Conservation (phyloP, 1,140 invertebrate species). For the Drosophila novamexicana region DNA sequence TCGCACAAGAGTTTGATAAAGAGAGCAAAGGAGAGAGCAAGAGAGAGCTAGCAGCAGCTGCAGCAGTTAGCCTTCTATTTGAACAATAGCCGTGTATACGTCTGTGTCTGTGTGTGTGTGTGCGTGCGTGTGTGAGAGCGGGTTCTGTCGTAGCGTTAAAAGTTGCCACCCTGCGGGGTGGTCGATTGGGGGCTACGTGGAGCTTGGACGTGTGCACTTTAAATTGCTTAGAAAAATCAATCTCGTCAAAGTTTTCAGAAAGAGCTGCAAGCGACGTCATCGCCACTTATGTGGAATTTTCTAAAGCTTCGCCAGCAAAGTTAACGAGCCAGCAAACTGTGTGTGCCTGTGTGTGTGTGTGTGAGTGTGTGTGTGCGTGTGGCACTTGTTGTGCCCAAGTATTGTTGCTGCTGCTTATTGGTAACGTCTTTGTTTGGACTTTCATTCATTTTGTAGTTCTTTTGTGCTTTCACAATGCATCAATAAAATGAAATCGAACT, state of each 20-base stretch:
- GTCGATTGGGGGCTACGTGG: background rate
- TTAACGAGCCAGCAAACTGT: slow-evolving; percentile 71
- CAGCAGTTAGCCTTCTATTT: too few relatives aligned
- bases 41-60: too few relatives aligned
- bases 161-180: background rate
- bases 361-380: slow-evolving; percentile 13
- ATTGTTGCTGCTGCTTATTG: slow-evolving; percentile 60
- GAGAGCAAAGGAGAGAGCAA: background rate
- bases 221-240: slow-evolving; percentile 82
- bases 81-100: too few relatives aligned
- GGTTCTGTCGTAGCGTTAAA: slow-evolving; percentile 15
- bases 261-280: slow-evolving; percentile 34
- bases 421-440: slow-evolving; percentile 49
- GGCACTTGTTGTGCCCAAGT: slow-evolving; percentile 25
- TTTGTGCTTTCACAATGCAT: slow-evolving; percentile 14
- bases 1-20: background rate
- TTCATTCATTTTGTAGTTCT: slow-evolving; percentile 21
- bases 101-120: too few relatives aligned
- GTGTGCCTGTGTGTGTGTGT: slow-evolving; percentile 28
- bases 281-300: slow-evolving; percentile 66
- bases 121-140: slow-evolving; percentile 3
- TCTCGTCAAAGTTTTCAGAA: slow-evolving; percentile 74
- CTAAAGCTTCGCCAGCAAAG: slow-evolving; percentile 54
- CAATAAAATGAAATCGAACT: slow-evolving; percentile 9
- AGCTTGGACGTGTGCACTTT: slow-evolving; percentile 55